These are phyloP conservation scores for Falcunculus frontatus DNA, from an alignment of 2,113 vertebrate genomes.

Conservation along the genomic window DNA sequence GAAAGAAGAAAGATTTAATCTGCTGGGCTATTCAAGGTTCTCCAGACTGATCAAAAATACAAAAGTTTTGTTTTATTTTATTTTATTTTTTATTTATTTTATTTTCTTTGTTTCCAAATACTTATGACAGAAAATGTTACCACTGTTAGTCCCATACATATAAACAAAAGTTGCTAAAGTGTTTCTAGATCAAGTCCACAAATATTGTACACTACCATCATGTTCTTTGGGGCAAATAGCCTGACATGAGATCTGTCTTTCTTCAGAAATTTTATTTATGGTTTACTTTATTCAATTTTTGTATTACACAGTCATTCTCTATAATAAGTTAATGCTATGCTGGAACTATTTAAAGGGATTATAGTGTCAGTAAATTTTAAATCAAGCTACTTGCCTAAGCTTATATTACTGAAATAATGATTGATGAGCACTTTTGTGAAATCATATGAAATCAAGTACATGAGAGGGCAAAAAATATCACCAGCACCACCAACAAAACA, in stretches of 20 bases:
- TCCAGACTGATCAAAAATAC: not conserved
- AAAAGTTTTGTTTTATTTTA: not conserved
- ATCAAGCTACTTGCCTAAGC: not conserved
- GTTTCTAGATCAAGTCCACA: not conserved
- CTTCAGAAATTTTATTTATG: not conserved
- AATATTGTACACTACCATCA: not conserved
- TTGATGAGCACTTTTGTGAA: not conserved
- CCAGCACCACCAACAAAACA: not conserved
- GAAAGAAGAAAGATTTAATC: not conserved
- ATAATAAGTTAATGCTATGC: not conserved
- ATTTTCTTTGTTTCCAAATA: not conserved
- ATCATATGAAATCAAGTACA: not conserved
- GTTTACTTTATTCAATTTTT: slow-evolving; percentile 7
- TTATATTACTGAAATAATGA: not conserved
- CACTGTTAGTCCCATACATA: not conserved
- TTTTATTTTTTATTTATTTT: not conserved
- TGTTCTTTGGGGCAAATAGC: not conserved
- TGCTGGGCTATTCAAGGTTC: not conserved
- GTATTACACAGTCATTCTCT: not conserved
- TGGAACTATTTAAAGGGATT: not conserved
- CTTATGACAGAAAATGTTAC: not conserved
- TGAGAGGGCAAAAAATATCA: not conserved
- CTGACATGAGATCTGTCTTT: not conserved
- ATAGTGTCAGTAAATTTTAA: not conserved
- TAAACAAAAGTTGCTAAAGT: not conserved